A percentile compares a stretch with the other conserved stretches of the same genome.
Evolutionary conservation across 2,888 invertebrate genomes (phyloP).

Genomic region (Acanthosepion pharaonis): DNA sequence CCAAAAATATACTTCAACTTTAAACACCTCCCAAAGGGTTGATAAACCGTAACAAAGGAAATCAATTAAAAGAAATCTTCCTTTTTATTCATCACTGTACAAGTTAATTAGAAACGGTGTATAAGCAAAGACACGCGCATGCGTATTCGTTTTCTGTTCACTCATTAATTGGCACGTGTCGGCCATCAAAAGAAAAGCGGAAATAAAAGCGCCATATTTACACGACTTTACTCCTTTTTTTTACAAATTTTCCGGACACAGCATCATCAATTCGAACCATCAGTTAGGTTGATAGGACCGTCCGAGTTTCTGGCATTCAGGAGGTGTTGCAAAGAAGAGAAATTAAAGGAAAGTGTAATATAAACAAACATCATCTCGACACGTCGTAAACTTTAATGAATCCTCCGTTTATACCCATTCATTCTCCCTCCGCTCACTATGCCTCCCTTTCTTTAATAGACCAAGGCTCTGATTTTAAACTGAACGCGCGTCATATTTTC

Average conservation of each 20-base stretch:
- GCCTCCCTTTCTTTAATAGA: no score
- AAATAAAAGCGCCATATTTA: neutral
- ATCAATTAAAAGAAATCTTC: neutral
- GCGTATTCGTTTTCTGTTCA: neutral
- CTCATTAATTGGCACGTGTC: neutral
- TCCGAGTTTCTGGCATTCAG: neutral
- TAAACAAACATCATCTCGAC: neutral
- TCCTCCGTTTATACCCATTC: neutral
- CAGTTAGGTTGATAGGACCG: neutral
- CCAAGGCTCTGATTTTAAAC: neutral
- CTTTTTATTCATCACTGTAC: no score
- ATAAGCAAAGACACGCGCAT: neutral
- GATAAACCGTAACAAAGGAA: neutral
- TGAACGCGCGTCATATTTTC: neutral
- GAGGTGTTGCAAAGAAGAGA: neutral
- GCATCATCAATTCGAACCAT: neutral
- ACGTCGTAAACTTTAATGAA: constrained; percentile 33
- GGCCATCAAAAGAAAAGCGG: neutral
- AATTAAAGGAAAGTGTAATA: neutral
- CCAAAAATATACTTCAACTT: no score
- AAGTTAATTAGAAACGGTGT: neutral
- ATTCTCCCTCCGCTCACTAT: neutral
- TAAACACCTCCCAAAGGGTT: no score
- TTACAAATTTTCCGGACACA: neutral
- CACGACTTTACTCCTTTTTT: neutral